Evolutionary conservation across 2,797 vertebrate genomes (phyloP).

Genomic region (Hafferia zeledoni): DNA sequence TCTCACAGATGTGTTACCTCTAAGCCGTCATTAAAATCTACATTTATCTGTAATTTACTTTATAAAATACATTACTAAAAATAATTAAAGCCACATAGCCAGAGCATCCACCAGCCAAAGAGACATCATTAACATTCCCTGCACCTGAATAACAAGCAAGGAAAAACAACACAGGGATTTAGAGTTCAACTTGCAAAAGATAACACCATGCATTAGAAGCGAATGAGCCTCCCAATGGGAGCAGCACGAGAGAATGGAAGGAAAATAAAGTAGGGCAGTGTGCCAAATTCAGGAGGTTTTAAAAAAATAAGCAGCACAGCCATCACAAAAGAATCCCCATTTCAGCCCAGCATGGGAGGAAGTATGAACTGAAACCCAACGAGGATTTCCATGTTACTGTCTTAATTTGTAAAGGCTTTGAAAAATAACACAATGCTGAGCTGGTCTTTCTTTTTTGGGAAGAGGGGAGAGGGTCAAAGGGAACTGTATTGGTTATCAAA

Average conservation of each 20-base stretch:
- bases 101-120: constrained; percentile 52
- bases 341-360: constrained; percentile 74
- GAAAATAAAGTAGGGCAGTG: constrained; percentile 75
- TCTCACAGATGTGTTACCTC: constrained; percentile 10
- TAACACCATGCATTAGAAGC: constrained; percentile 72
- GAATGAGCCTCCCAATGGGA: constrained; percentile 73
- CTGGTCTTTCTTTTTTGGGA: constrained; percentile 69
- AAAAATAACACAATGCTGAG: constrained; percentile 74
- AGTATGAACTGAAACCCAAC: constrained; percentile 73
- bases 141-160: constrained; percentile 72
- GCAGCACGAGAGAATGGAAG: constrained; percentile 69
- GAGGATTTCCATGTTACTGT: constrained; percentile 73
- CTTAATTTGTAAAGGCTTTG: constrained; percentile 74
- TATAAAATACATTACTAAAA: constrained; percentile 59
- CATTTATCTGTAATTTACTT: constrained; percentile 53
- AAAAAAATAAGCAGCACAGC: constrained; percentile 73
- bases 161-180: constrained; percentile 72
- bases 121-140: constrained; percentile 71
- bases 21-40: constrained; percentile 25
- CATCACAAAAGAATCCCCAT: constrained; percentile 71
- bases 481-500: constrained; percentile 72
- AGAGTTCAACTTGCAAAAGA: constrained; percentile 74
- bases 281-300: constrained; percentile 73
- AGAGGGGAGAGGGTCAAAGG: constrained; percentile 71
- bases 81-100: constrained; percentile 55